A percentile compares a stretch with the other conserved stretches of the same genome.
These are phyloP conservation scores for Andricus curvator DNA, from an alignment of 2,888 invertebrate genomes.

Conservation along the genomic window DNA sequence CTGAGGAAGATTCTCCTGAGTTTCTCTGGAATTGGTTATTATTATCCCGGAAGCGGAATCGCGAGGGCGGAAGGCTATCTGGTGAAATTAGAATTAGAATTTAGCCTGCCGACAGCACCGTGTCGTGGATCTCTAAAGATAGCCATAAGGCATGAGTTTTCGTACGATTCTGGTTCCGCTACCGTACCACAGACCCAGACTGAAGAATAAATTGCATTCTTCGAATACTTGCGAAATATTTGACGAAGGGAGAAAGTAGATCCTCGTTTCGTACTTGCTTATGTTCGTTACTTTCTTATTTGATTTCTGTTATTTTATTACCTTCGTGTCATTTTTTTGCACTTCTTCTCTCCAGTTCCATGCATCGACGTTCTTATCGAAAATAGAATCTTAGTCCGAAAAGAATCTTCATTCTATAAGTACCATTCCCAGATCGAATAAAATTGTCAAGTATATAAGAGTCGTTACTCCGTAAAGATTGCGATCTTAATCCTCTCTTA, in stretches of 20 bases:
- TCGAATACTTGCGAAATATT: constrained; percentile 30
- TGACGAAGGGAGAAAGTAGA: constrained; percentile 28
- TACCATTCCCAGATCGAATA: constrained; percentile 28
- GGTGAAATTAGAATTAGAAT: constrained; percentile 41
- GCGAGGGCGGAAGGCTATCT: constrained; percentile 39
- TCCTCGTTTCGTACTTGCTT: not conserved
- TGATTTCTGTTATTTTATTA: constrained; percentile 29
- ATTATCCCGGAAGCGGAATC: constrained; percentile 42
- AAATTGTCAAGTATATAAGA: constrained; percentile 32
- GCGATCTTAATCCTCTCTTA: constrained; percentile 35
- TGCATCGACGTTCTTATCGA: constrained; percentile 16
- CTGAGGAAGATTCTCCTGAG: constrained; percentile 9
- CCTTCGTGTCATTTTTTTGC: not conserved
- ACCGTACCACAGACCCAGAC: constrained; percentile 1
- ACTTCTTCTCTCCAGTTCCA: not conserved
- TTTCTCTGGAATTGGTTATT: constrained; percentile 39
- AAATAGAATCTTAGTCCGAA: constrained; percentile 23
- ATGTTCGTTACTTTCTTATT: constrained; percentile 25
- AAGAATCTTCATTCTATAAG: constrained; percentile 11
- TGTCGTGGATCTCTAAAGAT: constrained; percentile 39
- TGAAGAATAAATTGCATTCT: constrained; percentile 32
- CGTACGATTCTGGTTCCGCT: constrained; percentile 23
- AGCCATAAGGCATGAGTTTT: constrained; percentile 27
- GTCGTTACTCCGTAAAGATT: constrained; percentile 22
- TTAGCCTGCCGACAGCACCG: constrained; percentile 33